Percentiles rank a stretch among this genome's conserved stretches.
Conservation (phyloP, 2,113 vertebrate species). For the Ceyx melanurus region DNA sequence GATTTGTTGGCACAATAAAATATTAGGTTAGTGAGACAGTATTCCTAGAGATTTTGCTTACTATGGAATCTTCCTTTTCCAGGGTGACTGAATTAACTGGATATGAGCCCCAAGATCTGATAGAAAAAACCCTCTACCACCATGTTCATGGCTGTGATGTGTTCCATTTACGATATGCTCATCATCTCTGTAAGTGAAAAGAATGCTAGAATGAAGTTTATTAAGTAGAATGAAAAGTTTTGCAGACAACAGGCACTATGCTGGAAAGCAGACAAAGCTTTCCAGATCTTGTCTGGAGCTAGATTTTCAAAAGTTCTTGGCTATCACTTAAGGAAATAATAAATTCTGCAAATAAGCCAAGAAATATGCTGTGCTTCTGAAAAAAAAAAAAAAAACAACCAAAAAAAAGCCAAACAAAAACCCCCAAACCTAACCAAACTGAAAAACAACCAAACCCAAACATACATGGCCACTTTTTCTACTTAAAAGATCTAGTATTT, state of each 20-base stretch:
- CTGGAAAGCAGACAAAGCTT: conserved; percentile 9
- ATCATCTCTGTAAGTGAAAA: conserved; percentile 88
- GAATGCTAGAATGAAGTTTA: not conserved
- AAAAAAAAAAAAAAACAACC: not conserved
- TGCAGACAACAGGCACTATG: not conserved
- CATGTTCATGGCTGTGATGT: conserved; percentile 90
- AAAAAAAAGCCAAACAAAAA: not conserved
- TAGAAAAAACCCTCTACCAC: conserved; percentile 95
- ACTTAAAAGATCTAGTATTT: not conserved
- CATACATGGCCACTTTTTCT: not conserved
- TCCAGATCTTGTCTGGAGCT: not conserved
- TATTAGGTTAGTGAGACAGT: not conserved
- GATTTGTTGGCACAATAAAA: conserved; percentile 6
- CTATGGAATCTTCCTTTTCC: conserved; percentile 6
- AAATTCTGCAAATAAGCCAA: conserved; percentile 11
- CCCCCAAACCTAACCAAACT: not conserved
- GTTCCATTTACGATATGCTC: conserved; percentile 89
- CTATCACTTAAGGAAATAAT: conserved; percentile 10
- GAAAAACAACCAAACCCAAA: not conserved
- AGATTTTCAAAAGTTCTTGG: conserved; percentile 16
- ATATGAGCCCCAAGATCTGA: conserved; percentile 93
- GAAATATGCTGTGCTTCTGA: not conserved
- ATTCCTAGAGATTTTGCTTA: not conserved
- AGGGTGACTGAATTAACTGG: conserved; percentile 94
- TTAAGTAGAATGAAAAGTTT: not conserved